Conservation (phyloP, 2,888 invertebrate genomes). For the Caenorhabditis sulstoni region DNA sequence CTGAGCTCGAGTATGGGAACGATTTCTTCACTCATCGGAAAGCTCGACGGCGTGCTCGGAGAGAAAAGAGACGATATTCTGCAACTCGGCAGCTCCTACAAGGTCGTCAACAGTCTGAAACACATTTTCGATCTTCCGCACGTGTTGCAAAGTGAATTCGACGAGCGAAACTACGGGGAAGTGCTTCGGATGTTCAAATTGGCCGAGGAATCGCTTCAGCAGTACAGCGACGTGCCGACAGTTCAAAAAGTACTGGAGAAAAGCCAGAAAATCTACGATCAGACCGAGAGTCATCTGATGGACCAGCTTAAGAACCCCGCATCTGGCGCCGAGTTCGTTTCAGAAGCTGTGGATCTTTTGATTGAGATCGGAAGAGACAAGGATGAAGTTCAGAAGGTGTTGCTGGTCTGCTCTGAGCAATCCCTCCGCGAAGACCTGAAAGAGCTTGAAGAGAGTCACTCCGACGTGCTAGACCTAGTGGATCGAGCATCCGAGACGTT, state of each 20-base stretch:
- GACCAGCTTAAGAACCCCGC: constrained; percentile 54
- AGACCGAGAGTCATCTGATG: constrained; percentile 56
- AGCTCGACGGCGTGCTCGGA: constrained; percentile 66
- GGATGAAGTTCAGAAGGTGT: constrained; percentile 57
- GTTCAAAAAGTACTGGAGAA: constrained; percentile 61
- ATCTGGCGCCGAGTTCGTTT: constrained; percentile 56
- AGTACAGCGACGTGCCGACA: constrained; percentile 64
- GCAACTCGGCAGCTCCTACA: constrained; percentile 74
- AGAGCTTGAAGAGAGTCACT: constrained; percentile 43
- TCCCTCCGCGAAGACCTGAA: constrained; percentile 58
- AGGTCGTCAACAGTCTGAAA: constrained; percentile 77
- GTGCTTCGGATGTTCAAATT: constrained; percentile 66
- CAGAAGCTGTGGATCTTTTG: constrained; percentile 62
- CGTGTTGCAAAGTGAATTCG: constrained; percentile 66
- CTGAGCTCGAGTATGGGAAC: constrained; percentile 84
- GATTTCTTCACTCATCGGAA: constrained; percentile 72
- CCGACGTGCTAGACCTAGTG: constrained; percentile 78
- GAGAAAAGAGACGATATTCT: constrained; percentile 71
- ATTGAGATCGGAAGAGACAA: constrained; percentile 55
- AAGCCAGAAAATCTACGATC: constrained; percentile 51
- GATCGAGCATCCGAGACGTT: constrained; percentile 78
- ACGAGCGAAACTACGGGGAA: constrained; percentile 66
- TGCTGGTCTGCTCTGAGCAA: constrained; percentile 51
- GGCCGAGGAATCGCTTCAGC: constrained; percentile 61
- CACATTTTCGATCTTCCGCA: constrained; percentile 78